Evolutionary conservation across 2,113 vertebrate genomes (phyloP).

Genomic region (Lepus timidus): DNA sequence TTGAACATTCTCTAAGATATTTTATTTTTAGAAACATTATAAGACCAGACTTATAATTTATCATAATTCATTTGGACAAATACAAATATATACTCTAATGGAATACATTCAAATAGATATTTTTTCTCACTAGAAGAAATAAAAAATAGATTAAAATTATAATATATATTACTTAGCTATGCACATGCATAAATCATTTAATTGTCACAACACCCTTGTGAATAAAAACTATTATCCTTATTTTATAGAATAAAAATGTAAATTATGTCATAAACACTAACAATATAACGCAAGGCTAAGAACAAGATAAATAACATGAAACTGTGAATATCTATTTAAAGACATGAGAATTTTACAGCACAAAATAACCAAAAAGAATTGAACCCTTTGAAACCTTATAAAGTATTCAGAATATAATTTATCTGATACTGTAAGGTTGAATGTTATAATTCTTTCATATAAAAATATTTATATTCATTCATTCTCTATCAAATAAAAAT

Average conservation of each 20-base stretch:
- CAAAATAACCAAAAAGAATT: not conserved
- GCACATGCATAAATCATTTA: not conserved
- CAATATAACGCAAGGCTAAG: not conserved
- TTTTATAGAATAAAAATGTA: not conserved
- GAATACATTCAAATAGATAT: not conserved
- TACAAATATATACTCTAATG: not conserved
- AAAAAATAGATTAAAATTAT: not conserved
- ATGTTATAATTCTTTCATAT: not conserved
- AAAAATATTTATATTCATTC: not conserved
- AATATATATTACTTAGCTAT: not conserved
- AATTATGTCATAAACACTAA: conserved; percentile 24
- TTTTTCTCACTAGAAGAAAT: not conserved
- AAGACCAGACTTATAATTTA: not conserved
- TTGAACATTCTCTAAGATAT: not conserved
- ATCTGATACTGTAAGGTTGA: not conserved
- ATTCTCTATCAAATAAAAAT: conserved; percentile 6
- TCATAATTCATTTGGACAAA: not conserved
- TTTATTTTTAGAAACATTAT: not conserved
- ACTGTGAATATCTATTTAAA: not conserved
- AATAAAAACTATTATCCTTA: not conserved
- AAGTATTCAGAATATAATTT: conserved; percentile 21
- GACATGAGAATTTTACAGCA: not conserved
- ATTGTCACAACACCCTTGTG: not conserved
- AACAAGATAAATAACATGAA: not conserved
- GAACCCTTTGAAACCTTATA: not conserved